These are phyloP conservation scores for Micropoecilia bifurca DNA, from an alignment of 2,797 vertebrate species.

Conservation along the genomic window DNA sequence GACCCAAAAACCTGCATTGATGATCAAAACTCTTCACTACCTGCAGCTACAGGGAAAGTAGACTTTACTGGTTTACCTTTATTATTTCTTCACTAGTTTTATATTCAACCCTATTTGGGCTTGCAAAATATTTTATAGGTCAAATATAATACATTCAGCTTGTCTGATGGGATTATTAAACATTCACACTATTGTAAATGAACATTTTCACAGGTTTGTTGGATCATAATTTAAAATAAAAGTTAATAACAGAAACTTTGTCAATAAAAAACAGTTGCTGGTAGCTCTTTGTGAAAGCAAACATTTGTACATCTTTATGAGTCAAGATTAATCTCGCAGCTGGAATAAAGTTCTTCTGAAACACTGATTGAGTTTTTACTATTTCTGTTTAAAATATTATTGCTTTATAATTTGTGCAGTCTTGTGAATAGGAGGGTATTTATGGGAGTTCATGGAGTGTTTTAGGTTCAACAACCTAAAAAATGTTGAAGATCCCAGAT, in stretches of 20 bases:
- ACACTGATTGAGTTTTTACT: not conserved
- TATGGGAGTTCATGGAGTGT: not conserved
- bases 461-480: not conserved
- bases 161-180: not conserved
- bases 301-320: not conserved
- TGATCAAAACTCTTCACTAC: not conserved
- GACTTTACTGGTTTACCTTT: not conserved
- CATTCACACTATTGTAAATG: not conserved
- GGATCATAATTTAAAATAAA: not conserved
- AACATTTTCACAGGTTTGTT: not conserved
- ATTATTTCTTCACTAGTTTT: not conserved
- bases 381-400: not conserved
- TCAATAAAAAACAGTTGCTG: not conserved
- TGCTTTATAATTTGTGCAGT: not conserved
- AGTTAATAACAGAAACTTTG: not conserved
- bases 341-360: not conserved
- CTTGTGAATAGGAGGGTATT: not conserved
- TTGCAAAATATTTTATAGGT: not conserved
- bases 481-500: not conserved
- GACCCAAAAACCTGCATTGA: not conserved
- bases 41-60: not conserved
- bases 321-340: not conserved
- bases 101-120: not conserved
- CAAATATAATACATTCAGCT: not conserved
- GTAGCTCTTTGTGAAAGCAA: not conserved